A percentile compares a stretch with the other conserved stretches of the same genome.
These are phyloP conservation scores for Rhinella marina DNA, from an alignment of 2,797 vertebrate genomes.

Conservation along the genomic window DNA sequence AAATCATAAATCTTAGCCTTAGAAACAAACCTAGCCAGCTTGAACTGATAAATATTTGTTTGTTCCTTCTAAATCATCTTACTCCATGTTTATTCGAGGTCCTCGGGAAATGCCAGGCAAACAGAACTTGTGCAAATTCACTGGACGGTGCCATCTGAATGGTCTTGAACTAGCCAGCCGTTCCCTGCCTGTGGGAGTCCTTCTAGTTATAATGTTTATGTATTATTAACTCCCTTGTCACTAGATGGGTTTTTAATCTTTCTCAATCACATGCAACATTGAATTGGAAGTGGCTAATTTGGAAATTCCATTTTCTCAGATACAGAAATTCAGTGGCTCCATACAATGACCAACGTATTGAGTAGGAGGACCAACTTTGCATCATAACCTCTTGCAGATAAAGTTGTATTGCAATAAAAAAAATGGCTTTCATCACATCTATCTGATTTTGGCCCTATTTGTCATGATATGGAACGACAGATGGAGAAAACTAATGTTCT, in stretches of 20 bases:
- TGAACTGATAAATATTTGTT: slow-evolving; percentile 34
- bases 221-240: slow-evolving; percentile 72
- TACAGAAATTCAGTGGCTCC: slow-evolving; percentile 53
- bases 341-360: not conserved
- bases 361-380: not conserved
- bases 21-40: slow-evolving; percentile 28
- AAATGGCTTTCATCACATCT: too few relatives aligned
- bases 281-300: slow-evolving; percentile 64
- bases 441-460: not conserved
- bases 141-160: slow-evolving; percentile 22
- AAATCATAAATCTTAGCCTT: slow-evolving; percentile 49
- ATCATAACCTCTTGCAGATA: not conserved
- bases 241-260: slow-evolving; percentile 67
- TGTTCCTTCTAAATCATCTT: slow-evolving; percentile 34
- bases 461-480: not conserved
- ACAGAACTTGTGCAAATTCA: slow-evolving; percentile 22
- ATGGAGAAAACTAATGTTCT: not conserved
- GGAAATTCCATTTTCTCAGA: slow-evolving; percentile 66
- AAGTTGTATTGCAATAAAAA: not conserved
- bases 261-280: slow-evolving; percentile 68
- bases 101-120: slow-evolving; percentile 36
- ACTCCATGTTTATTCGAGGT: not conserved
- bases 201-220: slow-evolving; percentile 67
- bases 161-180: slow-evolving; percentile 5
- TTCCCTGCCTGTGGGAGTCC: slow-evolving; percentile 35